These are phyloP conservation scores for Minunthozetes semirufus DNA, from an alignment of 2,888 invertebrate species.

Conservation along the genomic window DNA sequence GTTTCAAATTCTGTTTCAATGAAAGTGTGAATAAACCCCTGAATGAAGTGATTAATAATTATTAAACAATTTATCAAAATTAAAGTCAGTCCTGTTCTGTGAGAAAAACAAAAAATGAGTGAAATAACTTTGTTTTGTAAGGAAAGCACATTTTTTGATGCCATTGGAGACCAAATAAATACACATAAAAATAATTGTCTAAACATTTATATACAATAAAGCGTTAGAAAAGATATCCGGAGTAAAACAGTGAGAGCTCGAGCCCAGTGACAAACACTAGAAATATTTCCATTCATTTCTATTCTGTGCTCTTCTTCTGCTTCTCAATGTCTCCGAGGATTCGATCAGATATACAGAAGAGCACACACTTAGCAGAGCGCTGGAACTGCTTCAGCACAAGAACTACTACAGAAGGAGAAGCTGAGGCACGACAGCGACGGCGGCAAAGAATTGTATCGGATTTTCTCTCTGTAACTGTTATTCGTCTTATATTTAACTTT, in stretches of 20 bases:
- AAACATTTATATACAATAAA: neutral
- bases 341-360: neutral
- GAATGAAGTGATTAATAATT: neutral
- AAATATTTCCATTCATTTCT: neutral
- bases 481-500: neutral
- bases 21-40: neutral
- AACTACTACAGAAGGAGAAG: neutral
- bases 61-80: slow-evolving; percentile 7
- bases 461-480: neutral
- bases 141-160: neutral
- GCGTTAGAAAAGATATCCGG: too few species aligned
- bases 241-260: neutral
- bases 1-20: neutral
- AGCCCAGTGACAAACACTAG: neutral
- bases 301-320: neutral
- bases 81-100: neutral
- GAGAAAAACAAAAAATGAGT: neutral
- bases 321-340: neutral
- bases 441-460: neutral
- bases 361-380: neutral
- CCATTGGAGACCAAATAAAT: slow-evolving; percentile 8
- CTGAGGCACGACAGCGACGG: neutral
- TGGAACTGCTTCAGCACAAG: neutral
- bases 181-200: slow-evolving; percentile 3
- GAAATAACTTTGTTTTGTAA: neutral